Conservation (phyloP, 2,888 invertebrate species). For the Lutraria lutraria region DNA sequence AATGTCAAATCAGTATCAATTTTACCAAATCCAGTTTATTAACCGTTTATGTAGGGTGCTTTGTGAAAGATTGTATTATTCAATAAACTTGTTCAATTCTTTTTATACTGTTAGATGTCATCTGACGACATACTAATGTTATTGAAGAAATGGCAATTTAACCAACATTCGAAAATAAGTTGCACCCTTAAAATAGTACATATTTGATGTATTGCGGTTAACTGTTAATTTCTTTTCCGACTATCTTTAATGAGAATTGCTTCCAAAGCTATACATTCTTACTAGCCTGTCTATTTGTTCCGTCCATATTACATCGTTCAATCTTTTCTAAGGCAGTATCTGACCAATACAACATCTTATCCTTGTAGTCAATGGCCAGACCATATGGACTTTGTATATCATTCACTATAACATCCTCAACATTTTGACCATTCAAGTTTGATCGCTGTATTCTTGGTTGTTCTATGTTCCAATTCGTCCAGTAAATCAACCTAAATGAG, state of each 20-base stretch:
- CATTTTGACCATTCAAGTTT: constrained; percentile 91
- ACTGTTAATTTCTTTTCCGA: background rate
- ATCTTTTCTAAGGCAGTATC: constrained; percentile 95
- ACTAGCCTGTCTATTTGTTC: constrained; percentile 91
- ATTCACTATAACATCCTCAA: constrained; percentile 90
- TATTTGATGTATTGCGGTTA: background rate
- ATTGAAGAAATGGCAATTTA: background rate
- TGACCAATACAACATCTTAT: constrained; percentile 93
- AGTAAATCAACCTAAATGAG: constrained; percentile 91
- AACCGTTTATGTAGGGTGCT: too few relatives aligned
- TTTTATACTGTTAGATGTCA: background rate
- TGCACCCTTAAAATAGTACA: background rate
- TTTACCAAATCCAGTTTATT: too few relatives aligned
- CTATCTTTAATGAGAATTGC: background rate
- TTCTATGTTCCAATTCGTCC: constrained; percentile 96
- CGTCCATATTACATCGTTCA: constrained; percentile 94
- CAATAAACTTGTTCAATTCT: background rate
- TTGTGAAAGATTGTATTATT: too few relatives aligned
- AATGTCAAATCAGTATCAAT: too few relatives aligned
- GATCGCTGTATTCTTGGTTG: constrained; percentile 94
- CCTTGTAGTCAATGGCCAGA: constrained; percentile 94
- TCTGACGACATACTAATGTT: background rate
- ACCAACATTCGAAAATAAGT: background rate
- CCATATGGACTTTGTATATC: constrained; percentile 96
- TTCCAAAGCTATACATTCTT: too few relatives aligned